phyloP scores from a whole-genome alignment of 2,888 invertebrate species.

The Ormia ochracea region DNA sequence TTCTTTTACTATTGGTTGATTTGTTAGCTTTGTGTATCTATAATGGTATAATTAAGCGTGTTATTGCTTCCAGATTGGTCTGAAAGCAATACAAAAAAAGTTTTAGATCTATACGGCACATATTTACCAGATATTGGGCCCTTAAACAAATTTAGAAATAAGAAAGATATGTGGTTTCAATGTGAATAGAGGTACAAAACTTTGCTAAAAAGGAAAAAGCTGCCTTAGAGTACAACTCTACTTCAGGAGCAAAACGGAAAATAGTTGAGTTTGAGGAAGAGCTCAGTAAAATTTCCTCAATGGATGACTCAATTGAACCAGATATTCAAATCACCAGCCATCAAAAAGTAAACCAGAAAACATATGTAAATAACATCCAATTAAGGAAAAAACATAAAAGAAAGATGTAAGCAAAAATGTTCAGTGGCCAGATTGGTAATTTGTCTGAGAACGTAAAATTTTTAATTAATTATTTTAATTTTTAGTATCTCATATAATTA shows the following conservation, averaged over 20 bases:
- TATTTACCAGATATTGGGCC: constrained; percentile 34
- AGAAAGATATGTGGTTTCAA: constrained; percentile 42
- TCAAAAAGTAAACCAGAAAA: not conserved
- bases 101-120: constrained; percentile 9
- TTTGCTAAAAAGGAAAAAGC: constrained; percentile 26
- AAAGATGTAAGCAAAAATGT: too few species aligned
- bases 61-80: constrained; percentile 43
- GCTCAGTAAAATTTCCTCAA: not conserved
- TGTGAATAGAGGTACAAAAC: constrained; percentile 46
- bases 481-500: too few species aligned
- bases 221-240: not conserved
- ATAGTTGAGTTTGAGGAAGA: not conserved
- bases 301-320: not conserved
- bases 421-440: too few species aligned
- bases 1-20: too few species aligned
- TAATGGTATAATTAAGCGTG: too few species aligned
- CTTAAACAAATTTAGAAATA: constrained; percentile 5
- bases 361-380: not conserved
- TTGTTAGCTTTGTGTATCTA: too few species aligned
- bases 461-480: too few species aligned
- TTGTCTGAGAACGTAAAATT: too few species aligned
- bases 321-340: not conserved
- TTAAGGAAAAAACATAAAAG: not conserved
- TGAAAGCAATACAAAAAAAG: constrained; percentile 23
- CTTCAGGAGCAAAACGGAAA: not conserved